Percentiles rank a stretch among this genome's conserved stretches.
Conservation (phyloP, 2,797 vertebrate species). For the Anomalospiza imberbis region DNA sequence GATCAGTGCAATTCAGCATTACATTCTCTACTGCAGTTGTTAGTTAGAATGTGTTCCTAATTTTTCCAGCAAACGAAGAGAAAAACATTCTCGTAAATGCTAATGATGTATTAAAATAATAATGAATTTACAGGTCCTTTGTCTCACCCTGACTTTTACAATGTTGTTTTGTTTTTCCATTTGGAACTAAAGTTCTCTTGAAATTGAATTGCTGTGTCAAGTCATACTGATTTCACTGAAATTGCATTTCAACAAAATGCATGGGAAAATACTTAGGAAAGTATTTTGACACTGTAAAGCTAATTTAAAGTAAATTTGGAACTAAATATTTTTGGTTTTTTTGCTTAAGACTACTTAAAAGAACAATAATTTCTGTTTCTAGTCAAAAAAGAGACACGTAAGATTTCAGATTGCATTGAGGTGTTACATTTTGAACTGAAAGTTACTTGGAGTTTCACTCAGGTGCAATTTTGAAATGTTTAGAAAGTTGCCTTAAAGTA, state of each 20-base stretch:
- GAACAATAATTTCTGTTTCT: not conserved
- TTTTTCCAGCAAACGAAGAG: not conserved
- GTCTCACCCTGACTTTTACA: not conserved
- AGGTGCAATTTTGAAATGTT: not conserved
- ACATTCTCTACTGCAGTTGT: not conserved
- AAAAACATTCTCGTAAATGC: not conserved
- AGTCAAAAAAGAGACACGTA: rapidly evolving
- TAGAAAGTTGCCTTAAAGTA: not conserved
- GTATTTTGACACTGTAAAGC: not conserved
- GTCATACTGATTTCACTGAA: not conserved
- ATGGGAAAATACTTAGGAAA: not conserved
- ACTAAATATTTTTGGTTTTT: not conserved
- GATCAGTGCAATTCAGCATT: not conserved
- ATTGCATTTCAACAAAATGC: not conserved
- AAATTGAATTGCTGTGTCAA: not conserved
- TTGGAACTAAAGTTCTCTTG: not conserved
- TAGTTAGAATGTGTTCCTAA: not conserved
- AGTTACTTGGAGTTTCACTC: not conserved
- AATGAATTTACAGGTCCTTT: not conserved
- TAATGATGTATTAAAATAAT: not conserved
- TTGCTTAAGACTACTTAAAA: not conserved
- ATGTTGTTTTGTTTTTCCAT: not conserved
- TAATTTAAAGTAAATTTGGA: not conserved
- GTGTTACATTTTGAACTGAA: not conserved
- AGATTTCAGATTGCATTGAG: not conserved